Evolutionary conservation across 2,888 invertebrate species (phyloP).

Genomic region (Scotopteryx bipunctaria): DNA sequence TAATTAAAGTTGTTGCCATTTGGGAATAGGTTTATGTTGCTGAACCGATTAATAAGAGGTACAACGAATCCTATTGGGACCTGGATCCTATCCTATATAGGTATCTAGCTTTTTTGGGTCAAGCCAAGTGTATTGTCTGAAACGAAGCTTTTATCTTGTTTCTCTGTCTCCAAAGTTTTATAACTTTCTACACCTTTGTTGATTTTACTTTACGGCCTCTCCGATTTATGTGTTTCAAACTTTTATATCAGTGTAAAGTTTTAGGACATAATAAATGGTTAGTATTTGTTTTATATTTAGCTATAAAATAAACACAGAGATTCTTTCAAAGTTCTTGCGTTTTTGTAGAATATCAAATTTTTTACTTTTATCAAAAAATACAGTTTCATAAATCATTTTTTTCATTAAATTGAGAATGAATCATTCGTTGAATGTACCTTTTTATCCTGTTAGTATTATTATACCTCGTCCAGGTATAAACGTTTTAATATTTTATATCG

Average conservation of each 20-base stretch:
- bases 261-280: no score
- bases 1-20: constrained; percentile 27
- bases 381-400: no score
- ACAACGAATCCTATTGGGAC: constrained; percentile 2
- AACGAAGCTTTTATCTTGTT: not conserved
- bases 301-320: no score
- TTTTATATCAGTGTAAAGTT: no score
- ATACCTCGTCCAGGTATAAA: constrained; percentile 4
- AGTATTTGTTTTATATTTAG: no score
- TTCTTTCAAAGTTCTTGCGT: no score
- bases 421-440: not conserved
- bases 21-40: constrained; percentile 10
- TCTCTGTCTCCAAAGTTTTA: no score
- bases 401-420: not conserved
- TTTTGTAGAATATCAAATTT: no score
- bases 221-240: no score
- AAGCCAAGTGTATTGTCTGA: not conserved
- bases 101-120: not conserved
- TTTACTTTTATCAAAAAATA: no score
- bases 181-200: no score
- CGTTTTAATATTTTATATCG: not conserved
- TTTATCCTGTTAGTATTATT: not conserved
- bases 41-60: constrained; percentile 4
- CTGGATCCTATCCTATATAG: not conserved
- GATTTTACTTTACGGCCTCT: no score